Evolutionary conservation across 1,140 invertebrate species (phyloP).

Genomic region (Thalassaphorura encarpata): DNA sequence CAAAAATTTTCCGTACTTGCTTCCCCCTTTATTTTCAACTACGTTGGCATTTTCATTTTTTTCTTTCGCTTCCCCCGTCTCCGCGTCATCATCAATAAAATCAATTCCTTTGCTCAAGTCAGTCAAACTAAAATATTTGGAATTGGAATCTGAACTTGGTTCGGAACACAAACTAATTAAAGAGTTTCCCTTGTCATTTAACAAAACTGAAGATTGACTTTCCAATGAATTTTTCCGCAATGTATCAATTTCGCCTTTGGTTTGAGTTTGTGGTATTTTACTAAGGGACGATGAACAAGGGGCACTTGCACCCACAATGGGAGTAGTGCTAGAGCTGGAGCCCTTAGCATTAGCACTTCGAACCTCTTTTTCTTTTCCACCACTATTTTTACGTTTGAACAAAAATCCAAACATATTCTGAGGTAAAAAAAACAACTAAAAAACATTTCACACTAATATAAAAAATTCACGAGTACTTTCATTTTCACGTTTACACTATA

Average conservation of each 20-base stretch:
- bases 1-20: too few relatives aligned
- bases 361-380: not conserved
- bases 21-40: too few relatives aligned
- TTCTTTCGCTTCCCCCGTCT: not conserved
- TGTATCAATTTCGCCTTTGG: not conserved
- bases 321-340: too few relatives aligned
- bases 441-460: too few relatives aligned
- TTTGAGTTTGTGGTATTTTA: not conserved
- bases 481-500: not conserved
- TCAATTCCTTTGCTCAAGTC: not conserved
- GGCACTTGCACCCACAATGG: not conserved
- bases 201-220: not conserved
- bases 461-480: too few relatives aligned
- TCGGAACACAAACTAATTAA: constrained; percentile 1
- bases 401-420: constrained; percentile 27
- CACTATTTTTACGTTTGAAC: constrained; percentile 23
- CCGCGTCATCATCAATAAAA: not conserved
- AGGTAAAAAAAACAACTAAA: not conserved
- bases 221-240: not conserved
- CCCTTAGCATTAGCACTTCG: constrained; percentile 2
- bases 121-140: not conserved
- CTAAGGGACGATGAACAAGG: not conserved
- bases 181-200: not conserved
- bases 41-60: not conserved
- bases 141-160: not conserved